Evolutionary conservation across 2,888 invertebrate species (phyloP).

Genomic region (Thymelicus lineola): DNA sequence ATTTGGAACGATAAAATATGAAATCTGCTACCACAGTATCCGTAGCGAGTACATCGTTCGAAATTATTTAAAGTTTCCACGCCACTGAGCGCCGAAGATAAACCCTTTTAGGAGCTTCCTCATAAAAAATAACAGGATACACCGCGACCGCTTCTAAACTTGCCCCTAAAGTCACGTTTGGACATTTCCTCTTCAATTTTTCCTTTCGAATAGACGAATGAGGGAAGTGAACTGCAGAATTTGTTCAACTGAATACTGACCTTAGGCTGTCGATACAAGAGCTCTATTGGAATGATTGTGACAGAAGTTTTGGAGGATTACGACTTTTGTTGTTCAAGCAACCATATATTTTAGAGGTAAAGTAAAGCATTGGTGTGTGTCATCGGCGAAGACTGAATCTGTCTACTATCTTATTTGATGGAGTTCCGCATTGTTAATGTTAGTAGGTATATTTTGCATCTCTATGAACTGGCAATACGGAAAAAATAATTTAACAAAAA

Average conservation of each 20-base stretch:
- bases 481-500: no score
- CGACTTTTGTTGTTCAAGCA: no score
- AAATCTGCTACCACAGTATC: background rate
- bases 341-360: no score
- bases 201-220: constrained; percentile 54
- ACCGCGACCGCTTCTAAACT: constrained; percentile 39
- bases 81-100: background rate
- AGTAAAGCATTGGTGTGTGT: no score
- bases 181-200: constrained; percentile 55
- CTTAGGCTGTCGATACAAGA: background rate
- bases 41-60: background rate
- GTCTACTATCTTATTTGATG: no score
- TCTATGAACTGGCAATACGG: no score
- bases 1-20: background rate
- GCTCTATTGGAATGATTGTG: background rate
- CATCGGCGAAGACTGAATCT: no score
- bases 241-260: background rate
- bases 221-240: constrained; percentile 32
- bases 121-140: constrained; percentile 45
- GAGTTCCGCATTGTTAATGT: no score
- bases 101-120: constrained; percentile 17
- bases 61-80: background rate
- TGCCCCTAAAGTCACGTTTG: constrained; percentile 49
- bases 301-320: no score
- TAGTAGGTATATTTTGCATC: no score